Evolutionary conservation across 2,113 vertebrate genomes (phyloP).

Genomic region (Corythoichthys intestinalis): DNA sequence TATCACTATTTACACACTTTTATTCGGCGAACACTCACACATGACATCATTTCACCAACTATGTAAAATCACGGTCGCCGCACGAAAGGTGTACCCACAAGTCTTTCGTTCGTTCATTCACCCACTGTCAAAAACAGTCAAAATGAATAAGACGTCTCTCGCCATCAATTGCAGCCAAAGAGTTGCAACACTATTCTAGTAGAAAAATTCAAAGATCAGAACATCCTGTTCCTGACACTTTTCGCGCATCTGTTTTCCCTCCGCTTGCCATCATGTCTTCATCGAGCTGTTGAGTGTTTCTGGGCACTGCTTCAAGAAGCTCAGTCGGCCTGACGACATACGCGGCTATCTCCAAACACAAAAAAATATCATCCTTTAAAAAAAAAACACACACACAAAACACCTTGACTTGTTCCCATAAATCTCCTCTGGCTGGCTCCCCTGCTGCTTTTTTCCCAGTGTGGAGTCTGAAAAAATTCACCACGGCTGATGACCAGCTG

Average conservation of each 20-base stretch:
- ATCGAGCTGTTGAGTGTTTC: neutral
- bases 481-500: conserved; percentile 3
- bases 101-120: no score
- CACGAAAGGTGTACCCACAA: no score
- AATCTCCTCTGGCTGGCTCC: neutral
- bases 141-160: no score
- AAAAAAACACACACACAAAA: neutral
- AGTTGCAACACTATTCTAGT: no score
- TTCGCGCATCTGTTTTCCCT: conserved; percentile 2
- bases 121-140: no score
- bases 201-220: neutral
- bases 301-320: neutral
- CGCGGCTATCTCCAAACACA: neutral
- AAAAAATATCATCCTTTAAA: no score
- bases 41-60: no score
- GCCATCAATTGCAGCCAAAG: no score
- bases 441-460: conserved; percentile 1
- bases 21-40: no score
- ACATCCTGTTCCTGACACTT: conserved; percentile 2
- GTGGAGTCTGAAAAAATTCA: neutral
- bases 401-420: neutral
- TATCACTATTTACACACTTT: no score
- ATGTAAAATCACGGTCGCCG: no score
- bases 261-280: conserved; percentile 4
- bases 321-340: neutral